Evolutionary conservation across 2,888 invertebrate genomes (phyloP).

Genomic region (Theodoxus fluviatilis): DNA sequence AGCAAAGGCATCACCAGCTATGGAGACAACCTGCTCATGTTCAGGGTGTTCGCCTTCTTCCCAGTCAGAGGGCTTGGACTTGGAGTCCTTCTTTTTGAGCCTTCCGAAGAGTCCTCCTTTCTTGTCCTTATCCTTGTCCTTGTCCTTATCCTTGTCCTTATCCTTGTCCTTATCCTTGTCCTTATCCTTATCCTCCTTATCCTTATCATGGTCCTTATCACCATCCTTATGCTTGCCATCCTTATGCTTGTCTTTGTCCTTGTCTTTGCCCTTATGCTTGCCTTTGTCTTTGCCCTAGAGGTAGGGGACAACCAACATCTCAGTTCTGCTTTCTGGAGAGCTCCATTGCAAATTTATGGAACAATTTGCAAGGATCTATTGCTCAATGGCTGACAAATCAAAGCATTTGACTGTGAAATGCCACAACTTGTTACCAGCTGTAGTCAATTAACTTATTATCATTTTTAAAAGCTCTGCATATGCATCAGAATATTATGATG

Average conservation of each 20-base stretch:
- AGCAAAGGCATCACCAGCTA: too few relatives aligned
- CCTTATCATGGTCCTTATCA: constrained; percentile 9
- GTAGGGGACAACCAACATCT: not conserved
- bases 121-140: constrained; percentile 31
- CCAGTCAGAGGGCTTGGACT: too few relatives aligned
- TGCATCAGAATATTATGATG: too few relatives aligned
- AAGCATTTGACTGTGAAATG: too few relatives aligned
- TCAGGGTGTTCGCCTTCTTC: not conserved
- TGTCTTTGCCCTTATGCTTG: not conserved
- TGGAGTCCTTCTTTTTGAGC: constrained; percentile 28
- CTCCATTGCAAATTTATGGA: too few relatives aligned
- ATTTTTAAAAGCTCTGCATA: too few relatives aligned
- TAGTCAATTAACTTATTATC: too few relatives aligned
- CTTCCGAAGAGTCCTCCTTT: constrained; percentile 36
- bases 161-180: too few relatives aligned
- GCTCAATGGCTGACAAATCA: too few relatives aligned
- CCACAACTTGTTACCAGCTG: too few relatives aligned
- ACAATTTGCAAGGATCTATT: too few relatives aligned
- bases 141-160: constrained; percentile 31
- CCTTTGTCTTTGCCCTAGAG: not conserved
- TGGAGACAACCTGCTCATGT: not conserved
- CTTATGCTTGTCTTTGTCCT: constrained; percentile 11
- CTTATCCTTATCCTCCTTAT: not conserved
- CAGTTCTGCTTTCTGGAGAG: too few relatives aligned
- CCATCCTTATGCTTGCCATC: constrained; percentile 26